A percentile compares a stretch with the other conserved stretches of the same genome.
Evolutionary conservation across 2,113 vertebrate species (phyloP).

Genomic region (Lasiurus cinereus): DNA sequence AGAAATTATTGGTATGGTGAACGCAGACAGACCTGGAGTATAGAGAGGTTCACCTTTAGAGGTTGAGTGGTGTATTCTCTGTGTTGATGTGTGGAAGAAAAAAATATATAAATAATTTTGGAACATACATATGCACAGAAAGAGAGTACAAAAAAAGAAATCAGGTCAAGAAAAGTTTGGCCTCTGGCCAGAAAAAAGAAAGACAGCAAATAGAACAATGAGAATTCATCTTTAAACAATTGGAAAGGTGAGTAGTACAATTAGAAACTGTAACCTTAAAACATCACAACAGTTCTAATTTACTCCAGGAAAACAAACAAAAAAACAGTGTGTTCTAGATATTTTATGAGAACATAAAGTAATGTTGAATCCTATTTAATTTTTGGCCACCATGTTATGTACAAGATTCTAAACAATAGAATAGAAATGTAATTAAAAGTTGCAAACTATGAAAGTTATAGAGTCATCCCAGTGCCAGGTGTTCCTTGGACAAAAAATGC

Average conservation of each 20-base stretch:
- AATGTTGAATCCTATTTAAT: conserved; percentile 20
- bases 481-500: background rate
- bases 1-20: conserved; percentile 24
- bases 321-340: background rate
- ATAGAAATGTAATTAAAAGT: background rate
- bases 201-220: conserved; percentile 24
- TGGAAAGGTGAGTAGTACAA: conserved; percentile 20
- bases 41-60: conserved; percentile 33
- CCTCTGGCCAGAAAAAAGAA: conserved; percentile 30
- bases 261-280: conserved; percentile 1
- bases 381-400: background rate
- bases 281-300: conserved; percentile 3
- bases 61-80: conserved; percentile 39
- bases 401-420: background rate
- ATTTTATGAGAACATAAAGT: background rate
- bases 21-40: background rate
- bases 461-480: background rate
- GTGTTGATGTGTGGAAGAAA: background rate
- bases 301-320: background rate
- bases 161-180: conserved; percentile 54
- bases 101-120: conserved; percentile 66
- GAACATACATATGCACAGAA: conserved; percentile 39
- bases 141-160: conserved; percentile 42
- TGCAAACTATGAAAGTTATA: background rate
- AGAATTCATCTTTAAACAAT: conserved; percentile 48